These are phyloP conservation scores for Aporophyla nigra DNA, from an alignment of 2,888 invertebrate species.

Conservation along the genomic window DNA sequence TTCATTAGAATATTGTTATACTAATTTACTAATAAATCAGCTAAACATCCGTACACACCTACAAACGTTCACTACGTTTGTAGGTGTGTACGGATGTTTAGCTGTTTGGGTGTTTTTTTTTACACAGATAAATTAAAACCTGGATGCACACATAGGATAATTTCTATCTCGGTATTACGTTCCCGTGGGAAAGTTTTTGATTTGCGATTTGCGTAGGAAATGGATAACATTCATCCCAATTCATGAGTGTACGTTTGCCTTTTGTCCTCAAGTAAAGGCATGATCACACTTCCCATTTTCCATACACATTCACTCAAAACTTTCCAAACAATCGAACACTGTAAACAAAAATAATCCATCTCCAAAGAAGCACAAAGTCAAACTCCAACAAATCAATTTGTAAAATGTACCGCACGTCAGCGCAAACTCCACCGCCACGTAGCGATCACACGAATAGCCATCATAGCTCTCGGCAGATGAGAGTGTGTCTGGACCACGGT, in stretches of 20 bases:
- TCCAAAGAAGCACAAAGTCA: constrained; percentile 40
- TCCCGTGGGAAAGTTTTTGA: no score
- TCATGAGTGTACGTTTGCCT: background rate
- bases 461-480: constrained; percentile 63
- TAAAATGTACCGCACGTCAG: constrained; percentile 61
- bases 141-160: no score
- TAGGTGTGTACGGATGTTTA: no score
- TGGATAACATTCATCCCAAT: background rate
- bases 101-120: no score
- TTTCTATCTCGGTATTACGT: no score
- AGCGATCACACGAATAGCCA: constrained; percentile 53
- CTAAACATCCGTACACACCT: no score
- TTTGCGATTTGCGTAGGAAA: no score
- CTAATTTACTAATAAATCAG: no score
- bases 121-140: no score
- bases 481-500: constrained; percentile 65
- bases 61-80: no score
- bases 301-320: background rate
- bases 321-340: constrained; percentile 5
- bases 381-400: constrained; percentile 57
- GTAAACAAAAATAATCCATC: constrained; percentile 25
- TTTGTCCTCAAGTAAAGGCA: background rate
- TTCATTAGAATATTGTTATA: background rate
- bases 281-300: no score
- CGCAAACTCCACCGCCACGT: constrained; percentile 39